These are phyloP conservation scores for Drosophila ironensis DNA, from an alignment of 1,140 invertebrate genomes.

Conservation along the genomic window DNA sequence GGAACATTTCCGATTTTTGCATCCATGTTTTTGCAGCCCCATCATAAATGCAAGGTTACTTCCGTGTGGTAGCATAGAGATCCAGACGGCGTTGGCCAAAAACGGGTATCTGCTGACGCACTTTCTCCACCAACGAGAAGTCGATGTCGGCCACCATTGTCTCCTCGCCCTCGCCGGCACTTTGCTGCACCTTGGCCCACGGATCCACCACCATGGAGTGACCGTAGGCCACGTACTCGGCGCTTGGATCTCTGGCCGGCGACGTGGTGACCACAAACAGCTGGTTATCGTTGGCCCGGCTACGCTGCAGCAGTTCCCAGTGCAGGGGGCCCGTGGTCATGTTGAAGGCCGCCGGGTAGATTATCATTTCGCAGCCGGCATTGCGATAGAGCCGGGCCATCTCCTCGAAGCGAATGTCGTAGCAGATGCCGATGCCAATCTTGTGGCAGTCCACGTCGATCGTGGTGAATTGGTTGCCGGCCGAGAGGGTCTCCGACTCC, in stretches of 20 bases:
- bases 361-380: conserved; percentile 90
- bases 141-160: conserved; percentile 91
- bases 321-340: conserved; percentile 97
- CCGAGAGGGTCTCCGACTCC: conserved; percentile 92
- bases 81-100: conserved; percentile 89
- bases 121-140: conserved; percentile 87
- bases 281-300: conserved; percentile 93
- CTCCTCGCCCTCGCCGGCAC: conserved; percentile 87
- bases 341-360: conserved; percentile 98
- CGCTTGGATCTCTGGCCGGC: conserved; percentile 88
- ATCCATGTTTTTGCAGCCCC: no score
- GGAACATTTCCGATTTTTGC: no score
- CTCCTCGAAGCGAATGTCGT: conserved; percentile 96
- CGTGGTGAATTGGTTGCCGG: conserved; percentile 89
- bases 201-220: conserved; percentile 93
- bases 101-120: conserved; percentile 92
- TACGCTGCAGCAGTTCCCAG: conserved; percentile 92
- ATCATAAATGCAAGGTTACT: conserved; percentile 38
- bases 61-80: conserved; percentile 87
- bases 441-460: conserved; percentile 90
- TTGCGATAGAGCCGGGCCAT: conserved; percentile 92
- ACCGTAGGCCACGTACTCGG: conserved; percentile 94
- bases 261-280: conserved; percentile 89
- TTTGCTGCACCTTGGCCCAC: conserved; percentile 91
- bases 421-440: conserved; percentile 96